Evolutionary conservation across 2,113 vertebrate species (phyloP).

Genomic region (Daboia siamensis): DNA sequence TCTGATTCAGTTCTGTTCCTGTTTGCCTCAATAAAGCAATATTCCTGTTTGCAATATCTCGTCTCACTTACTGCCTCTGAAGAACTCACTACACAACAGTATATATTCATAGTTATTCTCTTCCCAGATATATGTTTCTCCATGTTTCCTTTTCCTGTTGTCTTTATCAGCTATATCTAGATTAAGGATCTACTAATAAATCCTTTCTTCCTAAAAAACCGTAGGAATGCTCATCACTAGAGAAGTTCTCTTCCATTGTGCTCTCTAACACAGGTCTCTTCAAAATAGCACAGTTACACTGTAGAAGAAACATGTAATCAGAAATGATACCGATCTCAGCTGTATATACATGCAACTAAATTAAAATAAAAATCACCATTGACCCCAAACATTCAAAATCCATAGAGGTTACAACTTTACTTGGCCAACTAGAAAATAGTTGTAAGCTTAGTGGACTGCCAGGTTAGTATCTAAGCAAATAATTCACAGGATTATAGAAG

Average conservation of each 20-base stretch:
- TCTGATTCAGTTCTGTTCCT: too few species aligned
- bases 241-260: not conserved
- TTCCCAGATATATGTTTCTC: not conserved
- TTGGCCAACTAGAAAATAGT: not conserved
- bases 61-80: too few species aligned
- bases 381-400: not conserved
- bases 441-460: not conserved
- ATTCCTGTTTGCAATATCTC: too few species aligned
- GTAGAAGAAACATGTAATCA: not conserved
- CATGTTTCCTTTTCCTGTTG: not conserved
- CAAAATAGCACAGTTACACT: not conserved
- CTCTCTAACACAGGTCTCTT: not conserved
- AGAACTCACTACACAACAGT: too few species aligned
- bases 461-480: conserved; percentile 3
- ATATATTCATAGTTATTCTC: not conserved
- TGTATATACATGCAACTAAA: not conserved
- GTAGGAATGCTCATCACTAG: not conserved
- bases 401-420: not conserved
- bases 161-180: not conserved
- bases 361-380: not conserved
- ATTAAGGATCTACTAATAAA: not conserved
- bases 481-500: conserved; percentile 36
- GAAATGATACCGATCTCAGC: not conserved
- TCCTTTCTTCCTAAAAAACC: not conserved
- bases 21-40: too few species aligned